These are phyloP conservation scores for Ridgeia piscesae DNA, from an alignment of 1,140 invertebrate species.

Conservation along the genomic window DNA sequence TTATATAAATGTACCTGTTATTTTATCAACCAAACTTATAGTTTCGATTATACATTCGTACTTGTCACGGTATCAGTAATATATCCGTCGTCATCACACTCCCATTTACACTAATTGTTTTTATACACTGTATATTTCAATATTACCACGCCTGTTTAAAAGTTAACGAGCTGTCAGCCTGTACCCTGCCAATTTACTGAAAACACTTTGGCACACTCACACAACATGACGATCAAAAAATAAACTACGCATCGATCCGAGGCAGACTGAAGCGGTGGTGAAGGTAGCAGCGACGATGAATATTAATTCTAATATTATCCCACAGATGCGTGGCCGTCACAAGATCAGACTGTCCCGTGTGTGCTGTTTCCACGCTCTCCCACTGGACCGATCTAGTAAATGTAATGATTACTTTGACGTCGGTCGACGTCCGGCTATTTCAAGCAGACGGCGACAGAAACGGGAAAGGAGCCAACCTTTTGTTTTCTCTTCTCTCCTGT, in stretches of 20 bases:
- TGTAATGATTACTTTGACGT: not conserved
- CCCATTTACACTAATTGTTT: not conserved
- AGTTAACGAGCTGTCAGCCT: not conserved
- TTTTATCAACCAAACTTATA: not conserved
- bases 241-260: not conserved
- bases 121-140: no score
- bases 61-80: not conserved
- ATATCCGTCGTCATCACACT: not conserved
- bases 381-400: not conserved
- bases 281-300: not conserved
- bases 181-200: not conserved
- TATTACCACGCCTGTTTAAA: not conserved
- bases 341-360: not conserved
- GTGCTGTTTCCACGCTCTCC: not conserved
- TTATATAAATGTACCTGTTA: not conserved
- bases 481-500: not conserved
- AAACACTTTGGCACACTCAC: not conserved
- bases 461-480: not conserved
- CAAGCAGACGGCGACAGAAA: not conserved
- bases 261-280: not conserved
- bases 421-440: not conserved
- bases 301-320: slow-evolving; percentile 2
- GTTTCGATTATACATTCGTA: no score
- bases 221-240: not conserved
- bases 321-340: not conserved